Conservation (phyloP, 2,113 vertebrate species). For the Antechinus flavipes region DNA sequence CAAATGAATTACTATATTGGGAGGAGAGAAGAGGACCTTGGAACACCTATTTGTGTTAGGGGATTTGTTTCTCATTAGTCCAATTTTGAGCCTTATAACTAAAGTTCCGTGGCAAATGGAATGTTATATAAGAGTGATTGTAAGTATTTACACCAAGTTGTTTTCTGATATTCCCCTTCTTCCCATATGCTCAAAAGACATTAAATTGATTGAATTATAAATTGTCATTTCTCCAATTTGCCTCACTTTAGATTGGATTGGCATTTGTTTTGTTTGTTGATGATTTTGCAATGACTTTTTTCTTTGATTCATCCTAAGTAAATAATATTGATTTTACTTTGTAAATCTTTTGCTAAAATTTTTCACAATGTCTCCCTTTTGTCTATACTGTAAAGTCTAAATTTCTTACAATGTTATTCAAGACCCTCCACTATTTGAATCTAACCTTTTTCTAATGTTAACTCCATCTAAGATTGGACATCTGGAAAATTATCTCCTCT, state of each 20-base stretch:
- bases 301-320: not conserved
- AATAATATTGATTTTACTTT: slow-evolving; percentile 9
- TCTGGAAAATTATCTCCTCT: not conserved
- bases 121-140: not conserved
- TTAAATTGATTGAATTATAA: not conserved
- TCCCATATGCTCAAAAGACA: not conserved
- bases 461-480: not conserved
- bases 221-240: not conserved
- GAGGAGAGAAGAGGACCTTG: not conserved
- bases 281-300: not conserved
- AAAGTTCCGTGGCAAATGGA: not conserved
- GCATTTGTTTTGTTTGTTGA: not conserved
- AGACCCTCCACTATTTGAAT: not conserved
- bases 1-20: not conserved
- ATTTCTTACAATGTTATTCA: not conserved
- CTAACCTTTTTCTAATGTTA: not conserved
- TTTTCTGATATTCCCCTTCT: not conserved
- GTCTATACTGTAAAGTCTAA: not conserved
- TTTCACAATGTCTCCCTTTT: not conserved
- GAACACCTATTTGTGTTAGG: not conserved
- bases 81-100: not conserved
- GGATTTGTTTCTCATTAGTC: not conserved
- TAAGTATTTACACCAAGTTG: not conserved
- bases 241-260: not conserved
- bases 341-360: slow-evolving; percentile 27